Evolutionary conservation across 2,888 invertebrate species (phyloP), one percentile per base, ranked within the genome.

Genomic region (Gryllus longicercus): DNA sequence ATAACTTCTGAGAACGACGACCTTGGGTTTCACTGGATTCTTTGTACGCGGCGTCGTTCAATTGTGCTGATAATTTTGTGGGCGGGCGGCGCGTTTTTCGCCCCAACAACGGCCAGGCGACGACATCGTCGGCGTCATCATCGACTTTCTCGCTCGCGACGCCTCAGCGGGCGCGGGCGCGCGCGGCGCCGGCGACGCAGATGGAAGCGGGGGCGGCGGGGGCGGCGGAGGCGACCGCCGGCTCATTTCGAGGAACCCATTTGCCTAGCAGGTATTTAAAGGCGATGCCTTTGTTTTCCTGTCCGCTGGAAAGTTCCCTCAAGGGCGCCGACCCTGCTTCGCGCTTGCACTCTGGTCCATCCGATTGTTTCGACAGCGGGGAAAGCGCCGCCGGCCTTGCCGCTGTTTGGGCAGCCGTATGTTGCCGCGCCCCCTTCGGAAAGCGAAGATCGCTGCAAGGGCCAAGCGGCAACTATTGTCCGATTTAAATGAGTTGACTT

Each of bases 41-140:
- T 63, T 63, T 63, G 63, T 63, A 63, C 63, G 16, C 63, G 63
- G 63, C 63, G 63, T 18, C 63, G 63, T 63, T 63, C 63, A 63
- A 63, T 63, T 63, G 63, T 63, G 63, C 63, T 63, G 63, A 63
- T 63, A 63, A 63, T 63, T 63, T 63, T 63, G 63, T 63, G 63
- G 63, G 63, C 63, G 63, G 63, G n/a, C 63, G n/a, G 63, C 63
- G 63, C 63, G 63, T 63, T 63, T 63, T 63, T 63, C 63, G 63
- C n/a, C 63, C 63, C 38, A 38, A 38, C 38, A 38, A 38, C 38
- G 38, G 38, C 38, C 38, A 5, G 38, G 38, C 38, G 38, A 38
- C 38, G 38, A 5, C 38, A 8, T 8, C 38, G 38, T 1, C 38
- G 38, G 1, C 38, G 38, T 8, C 38, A 8, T 38, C 38, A 8